Evolutionary conservation across 1,140 invertebrate species (phyloP).

Genomic region (Campoletis sonorensis): DNA sequence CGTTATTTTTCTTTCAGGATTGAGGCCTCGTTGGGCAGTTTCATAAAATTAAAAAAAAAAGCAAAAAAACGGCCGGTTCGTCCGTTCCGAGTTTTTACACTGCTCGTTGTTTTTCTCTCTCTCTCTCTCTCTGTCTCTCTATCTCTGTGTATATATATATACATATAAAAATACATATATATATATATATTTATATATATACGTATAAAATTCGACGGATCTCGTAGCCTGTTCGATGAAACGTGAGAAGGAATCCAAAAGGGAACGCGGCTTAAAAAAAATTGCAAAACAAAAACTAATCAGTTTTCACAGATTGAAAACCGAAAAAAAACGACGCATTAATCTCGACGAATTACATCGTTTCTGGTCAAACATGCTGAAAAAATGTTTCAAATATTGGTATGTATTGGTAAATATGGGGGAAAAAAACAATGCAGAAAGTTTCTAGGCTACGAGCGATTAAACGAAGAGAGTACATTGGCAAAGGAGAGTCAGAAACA

Average conservation of each 20-base stretch:
- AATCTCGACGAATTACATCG: too few species aligned
- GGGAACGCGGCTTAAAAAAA: neutral
- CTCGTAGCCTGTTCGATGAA: neutral
- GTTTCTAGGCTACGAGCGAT: neutral
- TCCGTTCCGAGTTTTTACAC: neutral
- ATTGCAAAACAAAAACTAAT: neutral
- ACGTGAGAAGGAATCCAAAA: neutral
- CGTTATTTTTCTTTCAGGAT: slow-evolving; percentile 12
- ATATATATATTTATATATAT: neutral
- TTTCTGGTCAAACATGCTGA: neutral
- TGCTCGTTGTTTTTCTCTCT: neutral
- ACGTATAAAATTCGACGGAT: neutral
- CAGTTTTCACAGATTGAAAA: neutral
- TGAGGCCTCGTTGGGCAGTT: slow-evolving; percentile 14
- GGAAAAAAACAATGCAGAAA: neutral
- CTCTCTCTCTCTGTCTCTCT: neutral
- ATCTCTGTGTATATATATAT: too few species aligned
- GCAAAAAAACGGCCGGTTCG: neutral
- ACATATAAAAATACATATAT: too few species aligned
- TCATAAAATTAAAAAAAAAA: slow-evolving; percentile 12
- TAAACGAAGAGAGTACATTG: neutral
- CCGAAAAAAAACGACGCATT: neutral
- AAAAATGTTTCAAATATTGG: neutral
- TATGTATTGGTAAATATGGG: too few species aligned
- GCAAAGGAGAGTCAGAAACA: neutral